Percentiles rank a stretch among this genome's conserved stretches.
Conservation (phyloP, 2,888 invertebrate species). For the Frankliniella intonsa region DNA sequence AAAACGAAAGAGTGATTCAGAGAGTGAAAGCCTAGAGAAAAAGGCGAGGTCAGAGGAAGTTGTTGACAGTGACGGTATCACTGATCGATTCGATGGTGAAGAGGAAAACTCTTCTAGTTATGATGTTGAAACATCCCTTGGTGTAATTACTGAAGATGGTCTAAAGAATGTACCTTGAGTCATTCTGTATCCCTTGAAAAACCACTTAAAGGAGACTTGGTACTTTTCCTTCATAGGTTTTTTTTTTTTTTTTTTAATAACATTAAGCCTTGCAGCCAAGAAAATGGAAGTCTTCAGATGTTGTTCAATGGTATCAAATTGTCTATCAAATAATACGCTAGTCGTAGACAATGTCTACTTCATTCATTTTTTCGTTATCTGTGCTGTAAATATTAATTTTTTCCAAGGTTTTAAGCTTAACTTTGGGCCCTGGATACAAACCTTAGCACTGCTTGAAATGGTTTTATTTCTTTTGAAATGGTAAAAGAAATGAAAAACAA, state of each 20-base stretch:
- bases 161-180: slow-evolving; percentile 31
- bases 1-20: slow-evolving; percentile 38
- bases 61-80: slow-evolving; percentile 30
- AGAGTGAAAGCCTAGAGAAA: slow-evolving; percentile 24
- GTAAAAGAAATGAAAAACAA: no score
- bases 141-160: slow-evolving; percentile 30
- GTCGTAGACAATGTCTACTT: not conserved
- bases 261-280: not conserved
- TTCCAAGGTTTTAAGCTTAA: no score
- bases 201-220: no score
- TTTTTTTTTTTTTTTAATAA: not conserved
- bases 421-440: no score
- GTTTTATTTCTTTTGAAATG: no score
- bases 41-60: slow-evolving; percentile 32
- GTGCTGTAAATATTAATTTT: no score
- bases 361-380: not conserved
- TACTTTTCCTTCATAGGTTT: not conserved
- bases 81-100: slow-evolving; percentile 33
- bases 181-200: slow-evolving; percentile 24
- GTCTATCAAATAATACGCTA: not conserved
- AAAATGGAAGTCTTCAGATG: not conserved
- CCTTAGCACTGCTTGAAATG: no score
- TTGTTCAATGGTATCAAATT: not conserved
- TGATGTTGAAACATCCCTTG: slow-evolving; percentile 22
- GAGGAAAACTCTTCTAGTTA: slow-evolving; percentile 24